Evolutionary conservation across 1,140 invertebrate genomes (phyloP), one percentile per base, ranked within the genome.

Genomic region (Solenopsis invicta): DNA sequence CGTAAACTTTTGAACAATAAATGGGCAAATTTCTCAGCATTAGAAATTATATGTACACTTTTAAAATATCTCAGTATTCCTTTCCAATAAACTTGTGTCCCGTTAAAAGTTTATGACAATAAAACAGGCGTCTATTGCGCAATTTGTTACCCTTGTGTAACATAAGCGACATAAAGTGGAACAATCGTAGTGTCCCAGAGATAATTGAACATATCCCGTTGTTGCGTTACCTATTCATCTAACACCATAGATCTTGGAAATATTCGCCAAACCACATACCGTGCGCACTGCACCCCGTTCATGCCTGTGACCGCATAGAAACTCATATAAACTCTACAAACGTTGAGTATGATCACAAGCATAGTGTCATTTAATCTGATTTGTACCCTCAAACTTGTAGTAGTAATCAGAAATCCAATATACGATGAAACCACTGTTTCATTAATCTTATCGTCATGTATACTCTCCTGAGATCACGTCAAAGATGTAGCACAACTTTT

Each of bases 201-300:
- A 80, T 80, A 80, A 80, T 81, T 81, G 77, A 69, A 56, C 77
- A 24, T 81, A 69, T 81, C 50, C 50, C 37, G 48, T 64, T 78
- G 59, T 78, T 52, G 48, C 62, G 77, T 67, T 67, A 67, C 18
- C n/a, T 67, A 71, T 71, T 81, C 77, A 69, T 45, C 34, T 37
- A 24, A 78, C 34, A 21, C 34, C 76, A 52, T 78, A 66, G 45
- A 81, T 45, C 37, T 18, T 12, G n/a, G 24, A 61, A 45, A 78
- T 78, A 81, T 81, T 67, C 64, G 50, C 34, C 62, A 67, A 69
- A 80, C 52, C 62, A 24, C 62, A 6, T 54, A 21, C 48, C 45
- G 6, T 67, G 50, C 66, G 48, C n/a, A 9, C 62, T n/a, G 34
- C 59, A 13, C 21, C 16, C 12, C 50, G 3, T 50, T 18, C n/a